These are phyloP conservation scores for Saguinus imperator DNA, from an alignment of 2,113 vertebrate species.

Conservation along the genomic window DNA sequence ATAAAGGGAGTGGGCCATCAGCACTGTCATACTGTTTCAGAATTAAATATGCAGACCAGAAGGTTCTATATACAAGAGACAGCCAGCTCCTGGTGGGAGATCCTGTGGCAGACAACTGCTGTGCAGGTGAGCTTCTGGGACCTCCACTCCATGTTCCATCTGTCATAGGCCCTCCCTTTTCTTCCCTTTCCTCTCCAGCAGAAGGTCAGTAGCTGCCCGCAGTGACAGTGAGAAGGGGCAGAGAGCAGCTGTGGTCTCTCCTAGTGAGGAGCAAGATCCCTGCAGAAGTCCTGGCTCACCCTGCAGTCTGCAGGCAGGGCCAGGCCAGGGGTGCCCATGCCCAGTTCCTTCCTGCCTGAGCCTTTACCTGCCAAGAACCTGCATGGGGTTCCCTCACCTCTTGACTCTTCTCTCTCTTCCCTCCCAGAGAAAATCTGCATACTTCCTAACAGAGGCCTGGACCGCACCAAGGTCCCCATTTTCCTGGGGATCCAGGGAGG, in stretches of 20 bases:
- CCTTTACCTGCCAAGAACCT: background rate
- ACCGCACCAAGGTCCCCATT: slow-evolving; percentile 67
- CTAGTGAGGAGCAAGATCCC: background rate
- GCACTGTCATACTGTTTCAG: slow-evolving; percentile 45
- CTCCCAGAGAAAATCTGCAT: slow-evolving; percentile 74
- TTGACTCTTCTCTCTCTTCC: background rate
- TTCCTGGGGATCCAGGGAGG: slow-evolving; percentile 74
- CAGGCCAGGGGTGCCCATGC: background rate
- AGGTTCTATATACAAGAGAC: slow-evolving; percentile 22
- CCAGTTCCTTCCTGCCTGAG: background rate
- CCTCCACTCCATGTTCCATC: background rate
- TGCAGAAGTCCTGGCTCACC: background rate
- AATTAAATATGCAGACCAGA: slow-evolving; percentile 66
- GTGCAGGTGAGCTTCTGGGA: slow-evolving; percentile 41
- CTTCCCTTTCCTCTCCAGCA: background rate
- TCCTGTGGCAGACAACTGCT: background rate
- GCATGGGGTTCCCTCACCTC: background rate
- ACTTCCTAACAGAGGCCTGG: slow-evolving; percentile 71
- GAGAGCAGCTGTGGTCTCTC: background rate
- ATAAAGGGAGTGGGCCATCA: background rate
- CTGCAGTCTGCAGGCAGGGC: background rate
- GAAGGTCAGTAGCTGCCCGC: too few species aligned
- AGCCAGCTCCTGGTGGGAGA: slow-evolving; percentile 68
- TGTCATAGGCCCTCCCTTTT: background rate
- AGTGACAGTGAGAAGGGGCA: background rate